A percentile compares a stretch with the other conserved stretches of the same genome.
Evolutionary conservation across 1,140 invertebrate species (phyloP).

Genomic region (Sycobia sp.): DNA sequence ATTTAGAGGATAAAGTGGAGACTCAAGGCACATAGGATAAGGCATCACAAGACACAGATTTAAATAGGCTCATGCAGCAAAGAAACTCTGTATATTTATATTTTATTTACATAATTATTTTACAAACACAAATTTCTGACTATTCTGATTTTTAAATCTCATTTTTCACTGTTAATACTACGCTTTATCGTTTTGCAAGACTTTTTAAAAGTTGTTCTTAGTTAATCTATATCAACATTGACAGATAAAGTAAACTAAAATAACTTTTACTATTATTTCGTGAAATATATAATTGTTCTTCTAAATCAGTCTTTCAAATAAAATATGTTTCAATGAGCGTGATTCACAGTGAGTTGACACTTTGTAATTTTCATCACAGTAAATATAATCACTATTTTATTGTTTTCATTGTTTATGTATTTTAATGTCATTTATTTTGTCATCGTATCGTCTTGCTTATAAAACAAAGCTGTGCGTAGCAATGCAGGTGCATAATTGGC

Average conservation of each 20-base stretch:
- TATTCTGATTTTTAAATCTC: constrained; percentile 1
- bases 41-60: constrained; percentile 50
- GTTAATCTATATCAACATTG: neutral
- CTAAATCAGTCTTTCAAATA: constrained; percentile 32
- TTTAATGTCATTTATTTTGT: neutral
- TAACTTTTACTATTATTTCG: constrained; percentile 11
- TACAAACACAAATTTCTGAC: constrained; percentile 44
- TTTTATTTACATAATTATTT: constrained; percentile 52
- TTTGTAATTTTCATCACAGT: constrained; percentile 4
- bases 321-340: constrained; percentile 32
- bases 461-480: constrained; percentile 45
- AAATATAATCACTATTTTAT: constrained; percentile 8
- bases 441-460: neutral
- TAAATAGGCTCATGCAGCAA: constrained; percentile 57
- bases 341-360: neutral
- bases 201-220: neutral
- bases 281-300: constrained; percentile 13
- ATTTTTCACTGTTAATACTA: constrained; percentile 12
- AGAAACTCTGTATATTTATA: constrained; percentile 43
- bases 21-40: constrained; percentile 40
- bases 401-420: neutral
- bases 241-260: no score
- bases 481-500: constrained; percentile 40
- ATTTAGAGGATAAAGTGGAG: constrained; percentile 28
- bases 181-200: neutral